Evolutionary conservation across 2,888 invertebrate genomes (phyloP), one percentile per base, ranked within the genome.

Genomic region (Therioaphis trifolii): DNA sequence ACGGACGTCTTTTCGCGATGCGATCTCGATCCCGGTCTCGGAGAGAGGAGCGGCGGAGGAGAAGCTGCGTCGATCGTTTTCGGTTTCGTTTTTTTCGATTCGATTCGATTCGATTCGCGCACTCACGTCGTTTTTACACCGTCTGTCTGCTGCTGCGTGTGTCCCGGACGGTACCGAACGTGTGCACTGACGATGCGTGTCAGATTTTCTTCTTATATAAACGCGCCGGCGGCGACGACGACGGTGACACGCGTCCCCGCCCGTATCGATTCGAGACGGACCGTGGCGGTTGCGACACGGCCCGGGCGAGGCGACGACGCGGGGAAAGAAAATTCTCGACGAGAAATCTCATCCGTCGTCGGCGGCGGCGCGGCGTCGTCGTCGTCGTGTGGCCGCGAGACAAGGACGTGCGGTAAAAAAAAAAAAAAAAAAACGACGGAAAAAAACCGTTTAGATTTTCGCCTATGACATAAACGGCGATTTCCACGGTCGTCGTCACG

Each of bases 201-300:
- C 72, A 63, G 46, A 74, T 82, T 63, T 82, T 72, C 80, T 63
- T 29, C 72, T 82, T 82, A 72, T 79, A 68, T 82, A 82, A 74
- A 63, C 49, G 24, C 24, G 15, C 72, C 78, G 52, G 78, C n/a
- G n/a, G n/a, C n/a, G n/a, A n/a, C n/a, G n/a, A n/a, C n/a, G n/a
- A n/a, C n/a, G n/a, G n/a, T n/a, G n/a, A n/a, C n/a, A 29, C 15
- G 35, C 66, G 35, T 27, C 40, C 24, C 29, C 9, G 61, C 63
- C 49, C 49, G 72, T n/a, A n/a, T 68, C 35, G 80, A 14, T 72
- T 74, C 72, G 80, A 82, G 43, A 82, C 80, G 80, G 61, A 72
- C 74, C 49, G 80, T 40, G 15, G n/a, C 15, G 49, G 49, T 71
- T 71, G 80, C 80, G 80, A 80, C 55, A 79, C 27, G 18, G 15